Percentiles rank a stretch among this genome's conserved stretches.
Conservation (phyloP, 2,888 invertebrate species). For the Panzeria rudis region DNA sequence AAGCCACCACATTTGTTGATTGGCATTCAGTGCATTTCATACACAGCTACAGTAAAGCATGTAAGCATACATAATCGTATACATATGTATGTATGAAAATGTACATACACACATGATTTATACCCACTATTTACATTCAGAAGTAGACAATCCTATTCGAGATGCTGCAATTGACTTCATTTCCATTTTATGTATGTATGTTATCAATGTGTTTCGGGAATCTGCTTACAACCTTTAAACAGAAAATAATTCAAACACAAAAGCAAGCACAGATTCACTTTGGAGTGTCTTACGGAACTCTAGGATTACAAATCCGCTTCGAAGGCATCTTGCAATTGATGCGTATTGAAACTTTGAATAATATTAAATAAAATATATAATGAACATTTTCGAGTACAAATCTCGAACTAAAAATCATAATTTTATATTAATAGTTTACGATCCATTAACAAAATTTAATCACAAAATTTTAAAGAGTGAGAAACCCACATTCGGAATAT, state of each 20-base stretch:
- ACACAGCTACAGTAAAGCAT: background rate
- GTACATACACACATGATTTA: background rate
- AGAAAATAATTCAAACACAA: background rate
- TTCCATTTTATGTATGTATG: constrained; percentile 27
- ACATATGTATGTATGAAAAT: background rate
- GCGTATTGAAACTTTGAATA: background rate
- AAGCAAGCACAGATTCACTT: background rate
- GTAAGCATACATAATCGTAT: background rate
- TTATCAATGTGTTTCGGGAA: constrained; percentile 36
- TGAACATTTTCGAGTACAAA: background rate
- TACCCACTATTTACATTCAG: constrained; percentile 1
- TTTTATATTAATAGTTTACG: too few relatives aligned
- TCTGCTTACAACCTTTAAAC: constrained; percentile 19
- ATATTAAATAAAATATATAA: background rate
- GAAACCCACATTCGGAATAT: background rate
- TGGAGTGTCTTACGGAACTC: background rate
- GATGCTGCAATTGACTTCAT: constrained; percentile 46
- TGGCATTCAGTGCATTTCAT: constrained; percentile 46
- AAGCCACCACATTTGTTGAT: constrained; percentile 57
- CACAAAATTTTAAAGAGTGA: background rate
- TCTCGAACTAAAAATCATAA: too few relatives aligned
- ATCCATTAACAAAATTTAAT: background rate
- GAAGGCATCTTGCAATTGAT: background rate
- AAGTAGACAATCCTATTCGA: constrained; percentile 17
- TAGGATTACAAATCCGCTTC: background rate